A percentile compares a stretch with the other conserved stretches of the same genome.
Evolutionary conservation across 2,797 vertebrate genomes (phyloP).

Genomic region (Enteromius radiatus): DNA sequence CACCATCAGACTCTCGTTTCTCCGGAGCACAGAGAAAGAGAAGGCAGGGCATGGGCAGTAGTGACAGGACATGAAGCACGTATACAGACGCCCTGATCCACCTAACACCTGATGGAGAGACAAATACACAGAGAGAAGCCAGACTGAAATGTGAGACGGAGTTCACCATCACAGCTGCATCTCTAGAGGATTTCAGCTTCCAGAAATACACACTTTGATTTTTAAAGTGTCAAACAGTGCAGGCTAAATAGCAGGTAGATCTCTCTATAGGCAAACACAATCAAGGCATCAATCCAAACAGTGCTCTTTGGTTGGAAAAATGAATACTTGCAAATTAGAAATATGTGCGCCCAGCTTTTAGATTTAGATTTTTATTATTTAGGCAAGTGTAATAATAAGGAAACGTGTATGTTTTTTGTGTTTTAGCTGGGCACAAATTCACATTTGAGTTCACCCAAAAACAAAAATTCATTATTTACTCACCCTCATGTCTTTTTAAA

Average conservation of each 20-base stretch:
- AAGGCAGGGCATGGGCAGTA: slow-evolving; percentile 93
- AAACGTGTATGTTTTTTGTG: background rate
- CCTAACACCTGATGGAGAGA: slow-evolving; percentile 83
- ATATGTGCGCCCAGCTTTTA: background rate
- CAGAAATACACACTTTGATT: slow-evolving; percentile 13
- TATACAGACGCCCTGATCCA: slow-evolving; percentile 86
- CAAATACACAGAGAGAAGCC: background rate
- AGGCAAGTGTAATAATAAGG: background rate
- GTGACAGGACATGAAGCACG: slow-evolving; percentile 90
- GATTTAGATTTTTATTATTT: background rate
- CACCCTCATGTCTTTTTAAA: background rate
- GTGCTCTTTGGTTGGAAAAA: background rate
- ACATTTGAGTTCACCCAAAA: background rate
- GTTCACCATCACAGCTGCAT: background rate
- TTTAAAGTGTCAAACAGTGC: background rate
- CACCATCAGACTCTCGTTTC: slow-evolving; percentile 87
- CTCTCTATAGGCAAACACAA: background rate
- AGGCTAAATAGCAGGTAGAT: background rate
- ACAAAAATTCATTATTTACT: background rate
- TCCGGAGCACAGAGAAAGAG: slow-evolving; percentile 85
- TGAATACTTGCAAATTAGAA: background rate
- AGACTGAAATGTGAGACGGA: background rate
- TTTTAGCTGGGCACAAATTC: background rate
- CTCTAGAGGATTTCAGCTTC: background rate
- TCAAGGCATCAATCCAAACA: background rate